Base-by-base conservation (phyloP, 1,140 invertebrate genomes). In the Antheraea mylitta region DNA sequence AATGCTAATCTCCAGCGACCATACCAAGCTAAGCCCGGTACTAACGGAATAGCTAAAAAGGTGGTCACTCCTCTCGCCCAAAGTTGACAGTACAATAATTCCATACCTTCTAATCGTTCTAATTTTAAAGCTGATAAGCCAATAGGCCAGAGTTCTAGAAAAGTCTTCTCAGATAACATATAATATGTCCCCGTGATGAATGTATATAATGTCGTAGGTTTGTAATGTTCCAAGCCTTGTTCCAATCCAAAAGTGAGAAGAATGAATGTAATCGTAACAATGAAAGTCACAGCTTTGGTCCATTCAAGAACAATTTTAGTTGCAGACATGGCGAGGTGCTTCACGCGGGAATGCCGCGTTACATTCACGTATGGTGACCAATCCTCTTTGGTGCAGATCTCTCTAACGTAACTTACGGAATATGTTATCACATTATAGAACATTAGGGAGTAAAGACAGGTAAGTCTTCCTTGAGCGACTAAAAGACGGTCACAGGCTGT, bases 401-500 rank as follows among this genome's bases (percentile, higher is more conserved):
- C 95, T 75, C 95, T 94, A 10, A 96, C 94, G 82, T 97, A 97
- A 69, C 94, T 93, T 0, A 96, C 94, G 71, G 95, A 96, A 86
- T 97, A 96, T 0, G 96, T 95, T 64, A 96, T 92, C 1, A 96
- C 96, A 81, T 96, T 96, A 91, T 96, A 96, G 87, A 97, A 96
- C 94, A 96, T 96, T 5, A 97, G 89, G 0, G 95, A 95, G 83
- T 97, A 97, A 10, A 97, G 92, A 19, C 94, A 94, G 0, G 95
- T 96, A 22, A 96, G 89, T 53, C 93, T 88, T 68, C 96, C 95
- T 58, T 94, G 93, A 0, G 86, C 87, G 7, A 92, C 89, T 16
- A 96, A 80, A 4, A 95, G 91, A 3, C 94, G 91, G 75, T 96
- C 96, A 78, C 95, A 96, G 64, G 96, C 92, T 38, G 94, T 94